Evolutionary conservation across 2,797 vertebrate species (phyloP), one percentile per base, ranked within the genome.

Genomic region (Cyclura pinguis): DNA sequence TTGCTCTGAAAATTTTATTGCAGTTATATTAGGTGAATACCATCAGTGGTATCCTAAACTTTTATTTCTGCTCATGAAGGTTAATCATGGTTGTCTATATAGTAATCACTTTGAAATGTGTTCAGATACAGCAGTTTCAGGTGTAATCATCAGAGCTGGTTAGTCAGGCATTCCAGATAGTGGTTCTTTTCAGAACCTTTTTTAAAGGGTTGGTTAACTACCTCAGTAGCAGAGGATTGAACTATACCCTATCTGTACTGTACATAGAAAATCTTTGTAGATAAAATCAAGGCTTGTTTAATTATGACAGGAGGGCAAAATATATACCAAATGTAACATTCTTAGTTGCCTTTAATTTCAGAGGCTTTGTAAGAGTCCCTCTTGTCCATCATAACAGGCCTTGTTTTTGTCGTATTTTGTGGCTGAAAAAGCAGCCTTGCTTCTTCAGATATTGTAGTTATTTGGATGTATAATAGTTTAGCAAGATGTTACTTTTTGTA

Each of bases 151-250:
- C 99, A 99, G 98, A 98, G 98, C 98, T 98, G 98, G 98, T 99
- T 98, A 99, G 99, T 99, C 98, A 99, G 99, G 99, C 99, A 99
- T 99, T 99, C 99, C 99, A 99, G 98, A 99, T 99, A 99, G 98
- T 99, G 98, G 99, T 99, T 99, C 99, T 99, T 99, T 99, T 99
- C 98, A 99, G 99, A 99, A 99, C 99, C 98, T 98, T 99, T 99
- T 98, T 99, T 97, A 99, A 99, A 99, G 99, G 98, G 98, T 99
- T 99, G 98, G 98, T 99, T 99, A 99, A 99, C 99, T 99, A 99
- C 99, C 99, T 99, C 99, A 99, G 98, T 99, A 99, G 97, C 98
- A 98, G 99, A 99, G 99, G 99, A 99, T 98, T 99, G 98, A 99
- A 99, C 99, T 99, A 98, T 98, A 98, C 99, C 99, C 99, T 98